phyloP scores from a whole-genome alignment of 2,797 vertebrate species.

The Chelidonichthys spinosus region DNA sequence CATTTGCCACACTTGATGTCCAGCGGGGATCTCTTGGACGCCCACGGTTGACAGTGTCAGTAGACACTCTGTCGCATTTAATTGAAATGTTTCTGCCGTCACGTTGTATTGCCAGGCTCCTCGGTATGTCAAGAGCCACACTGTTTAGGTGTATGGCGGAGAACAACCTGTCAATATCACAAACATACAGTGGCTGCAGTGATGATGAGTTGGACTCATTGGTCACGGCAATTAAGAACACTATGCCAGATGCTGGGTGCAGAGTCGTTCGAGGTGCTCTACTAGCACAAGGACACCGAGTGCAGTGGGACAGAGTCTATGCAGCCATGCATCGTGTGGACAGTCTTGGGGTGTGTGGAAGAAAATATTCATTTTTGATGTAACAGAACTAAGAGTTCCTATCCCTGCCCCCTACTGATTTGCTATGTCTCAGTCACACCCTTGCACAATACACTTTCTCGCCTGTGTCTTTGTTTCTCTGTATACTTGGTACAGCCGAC shows the following conservation, averaged over 20 bases:
- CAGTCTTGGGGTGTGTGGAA: no score
- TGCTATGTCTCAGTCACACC: no score
- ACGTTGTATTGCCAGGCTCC: constrained; percentile 1
- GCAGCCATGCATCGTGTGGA: no score
- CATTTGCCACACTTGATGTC: background rate
- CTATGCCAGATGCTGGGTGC: constrained; percentile 34
- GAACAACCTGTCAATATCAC: background rate
- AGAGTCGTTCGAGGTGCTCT: constrained; percentile 17
- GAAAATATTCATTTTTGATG: no score
- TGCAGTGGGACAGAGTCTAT: no score
- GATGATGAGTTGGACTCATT: constrained; percentile 16
- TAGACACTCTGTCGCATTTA: background rate
- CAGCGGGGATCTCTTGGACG: background rate
- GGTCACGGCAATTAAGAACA: constrained; percentile 5
- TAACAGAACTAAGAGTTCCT: no score
- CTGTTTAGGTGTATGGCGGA: background rate
- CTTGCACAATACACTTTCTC: no score
- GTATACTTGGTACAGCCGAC: no score
- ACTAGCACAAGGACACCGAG: constrained; percentile 17
- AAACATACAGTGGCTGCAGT: constrained; percentile 11
- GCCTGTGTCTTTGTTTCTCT: no score
- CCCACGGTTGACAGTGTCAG: background rate
- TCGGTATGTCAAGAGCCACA: constrained; percentile 5
- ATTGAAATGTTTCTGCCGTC: background rate
- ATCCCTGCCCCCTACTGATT: no score